A percentile compares a stretch with the other conserved stretches of the same genome.
phyloP scores from a whole-genome alignment of 2,113 vertebrate species.

The Hydrochoerus hydrochaeris region DNA sequence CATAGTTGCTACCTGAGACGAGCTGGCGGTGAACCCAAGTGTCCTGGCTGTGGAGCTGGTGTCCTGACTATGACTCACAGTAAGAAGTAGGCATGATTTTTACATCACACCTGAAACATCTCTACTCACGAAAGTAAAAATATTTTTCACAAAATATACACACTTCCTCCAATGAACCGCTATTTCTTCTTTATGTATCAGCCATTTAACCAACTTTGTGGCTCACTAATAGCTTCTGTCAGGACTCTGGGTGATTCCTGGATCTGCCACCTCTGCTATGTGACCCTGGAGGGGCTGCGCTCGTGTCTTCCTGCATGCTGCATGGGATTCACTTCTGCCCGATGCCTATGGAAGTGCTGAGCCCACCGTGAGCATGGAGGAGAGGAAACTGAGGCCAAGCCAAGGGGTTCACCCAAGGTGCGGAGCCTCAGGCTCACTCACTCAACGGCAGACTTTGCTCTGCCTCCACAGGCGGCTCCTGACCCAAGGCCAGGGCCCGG shows the following conservation, averaged over 20 bases:
- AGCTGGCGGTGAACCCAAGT: not conserved
- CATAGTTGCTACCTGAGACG: not conserved
- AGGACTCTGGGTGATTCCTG: not conserved
- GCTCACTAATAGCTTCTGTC: not conserved
- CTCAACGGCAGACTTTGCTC: not conserved
- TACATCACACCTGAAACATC: not conserved
- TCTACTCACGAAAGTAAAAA: fast-evolving
- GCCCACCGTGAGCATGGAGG: fast-evolving
- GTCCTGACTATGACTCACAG: not conserved
- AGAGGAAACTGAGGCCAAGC: not conserved
- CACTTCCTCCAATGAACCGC: not conserved
- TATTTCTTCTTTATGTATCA: not conserved
- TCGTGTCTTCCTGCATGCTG: not conserved
- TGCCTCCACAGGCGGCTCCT: not conserved
- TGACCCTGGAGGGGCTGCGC: not conserved
- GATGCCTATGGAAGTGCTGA: not conserved
- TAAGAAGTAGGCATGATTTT: not conserved
- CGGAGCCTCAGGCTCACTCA: not conserved
- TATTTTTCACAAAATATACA: not conserved
- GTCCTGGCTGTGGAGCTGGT: not conserved
- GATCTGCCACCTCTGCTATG: not conserved
- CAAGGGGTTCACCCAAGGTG: not conserved
- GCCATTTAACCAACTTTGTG: not conserved
- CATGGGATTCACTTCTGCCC: fast-evolving
- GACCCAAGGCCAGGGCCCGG: not conserved